Percentiles rank a stretch among this genome's conserved stretches.
phyloP scores from a whole-genome alignment of 2,797 vertebrate species.

The Xyrichtys novacula region DNA sequence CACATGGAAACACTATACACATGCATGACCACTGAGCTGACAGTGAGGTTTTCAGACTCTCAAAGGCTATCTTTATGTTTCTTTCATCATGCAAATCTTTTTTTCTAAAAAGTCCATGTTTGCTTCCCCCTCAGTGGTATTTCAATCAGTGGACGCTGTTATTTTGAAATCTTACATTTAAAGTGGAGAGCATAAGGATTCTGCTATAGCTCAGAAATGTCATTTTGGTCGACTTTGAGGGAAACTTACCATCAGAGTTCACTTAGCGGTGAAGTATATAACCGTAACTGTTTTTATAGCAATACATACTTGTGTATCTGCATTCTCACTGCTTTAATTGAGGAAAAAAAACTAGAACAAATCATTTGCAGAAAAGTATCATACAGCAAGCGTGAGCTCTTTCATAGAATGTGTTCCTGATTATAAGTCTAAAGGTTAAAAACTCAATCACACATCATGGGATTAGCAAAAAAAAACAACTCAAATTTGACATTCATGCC shows the following conservation, averaged over 20 bases:
- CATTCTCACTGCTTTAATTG: no score
- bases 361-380: no score
- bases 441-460: no score
- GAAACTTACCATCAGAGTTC: not conserved
- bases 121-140: constrained; percentile 14
- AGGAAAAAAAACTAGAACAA: no score
- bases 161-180: constrained; percentile 44
- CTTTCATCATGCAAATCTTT: not conserved
- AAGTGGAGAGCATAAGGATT: constrained; percentile 6
- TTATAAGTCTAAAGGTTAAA: no score
- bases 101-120: constrained; percentile 13
- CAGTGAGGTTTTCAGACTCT: constrained; percentile 2
- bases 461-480: no score
- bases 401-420: no score
- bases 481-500: no score
- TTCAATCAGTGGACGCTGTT: constrained; percentile 4
- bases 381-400: no score
- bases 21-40: constrained; percentile 20
- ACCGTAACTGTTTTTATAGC: no score
- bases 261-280: not conserved
- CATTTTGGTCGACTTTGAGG: not conserved
- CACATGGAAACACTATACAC: constrained; percentile 24
- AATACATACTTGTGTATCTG: no score
- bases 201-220: not conserved
- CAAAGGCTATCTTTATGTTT: constrained; percentile 18